Conservation (phyloP, 1,140 invertebrate species). For the Drosophila lacteicornis region DNA sequence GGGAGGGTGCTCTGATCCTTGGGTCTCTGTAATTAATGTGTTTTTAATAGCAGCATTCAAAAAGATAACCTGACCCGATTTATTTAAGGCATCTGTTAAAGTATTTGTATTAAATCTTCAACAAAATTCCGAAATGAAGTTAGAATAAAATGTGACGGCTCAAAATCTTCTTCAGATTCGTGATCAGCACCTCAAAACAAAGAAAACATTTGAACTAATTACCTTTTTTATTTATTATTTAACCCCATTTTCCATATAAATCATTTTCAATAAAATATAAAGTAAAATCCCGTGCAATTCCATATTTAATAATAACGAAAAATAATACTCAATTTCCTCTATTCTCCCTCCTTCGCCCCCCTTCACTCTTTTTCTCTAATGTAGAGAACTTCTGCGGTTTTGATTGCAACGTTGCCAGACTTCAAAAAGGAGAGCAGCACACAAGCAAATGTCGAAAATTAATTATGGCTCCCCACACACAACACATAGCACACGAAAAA, state of each 20-base stretch:
- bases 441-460: constrained; percentile 66
- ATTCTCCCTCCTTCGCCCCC: not conserved
- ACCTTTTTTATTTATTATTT: too few relatives aligned
- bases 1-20: too few relatives aligned
- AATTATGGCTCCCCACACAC: constrained; percentile 61
- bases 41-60: not conserved
- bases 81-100: too few relatives aligned
- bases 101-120: too few relatives aligned
- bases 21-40: not conserved
- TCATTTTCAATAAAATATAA: too few relatives aligned
- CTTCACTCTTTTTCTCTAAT: constrained; percentile 38
- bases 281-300: not conserved
- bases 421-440: constrained; percentile 28
- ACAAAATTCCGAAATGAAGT: too few relatives aligned
- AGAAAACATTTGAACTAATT: too few relatives aligned
- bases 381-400: constrained; percentile 35
- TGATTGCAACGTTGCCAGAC: constrained; percentile 69
- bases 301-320: constrained; percentile 16
- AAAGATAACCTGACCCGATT: too few relatives aligned
- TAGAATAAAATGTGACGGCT: too few relatives aligned
- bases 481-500: constrained; percentile 10
- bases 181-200: too few relatives aligned
- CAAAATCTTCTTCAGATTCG: too few relatives aligned
- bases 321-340: constrained; percentile 7
- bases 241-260: too few relatives aligned